phyloP scores from a whole-genome alignment of 1,140 invertebrate species.

The Streblospio benedicti region DNA sequence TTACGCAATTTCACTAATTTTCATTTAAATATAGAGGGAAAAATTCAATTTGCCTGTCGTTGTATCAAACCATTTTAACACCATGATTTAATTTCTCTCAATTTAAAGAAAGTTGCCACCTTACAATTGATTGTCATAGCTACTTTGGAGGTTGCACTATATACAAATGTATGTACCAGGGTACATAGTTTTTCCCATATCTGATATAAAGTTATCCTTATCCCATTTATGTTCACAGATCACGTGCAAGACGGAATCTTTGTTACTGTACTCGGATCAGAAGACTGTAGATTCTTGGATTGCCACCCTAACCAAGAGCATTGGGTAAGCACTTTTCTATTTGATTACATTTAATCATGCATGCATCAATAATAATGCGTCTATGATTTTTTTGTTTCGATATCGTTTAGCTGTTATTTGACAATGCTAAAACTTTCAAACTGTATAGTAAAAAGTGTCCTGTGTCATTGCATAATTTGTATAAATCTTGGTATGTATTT shows the following conservation, averaged over 20 bases:
- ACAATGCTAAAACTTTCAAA: not conserved
- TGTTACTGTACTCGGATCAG: conserved; percentile 38
- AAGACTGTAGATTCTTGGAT: conserved; percentile 34
- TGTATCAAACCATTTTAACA: too few relatives aligned
- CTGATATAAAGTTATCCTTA: not conserved
- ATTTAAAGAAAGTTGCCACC: too few relatives aligned
- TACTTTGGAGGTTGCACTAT: too few relatives aligned
- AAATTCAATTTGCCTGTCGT: too few relatives aligned
- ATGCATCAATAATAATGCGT: not conserved
- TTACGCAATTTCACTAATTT: too few relatives aligned
- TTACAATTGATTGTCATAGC: too few relatives aligned
- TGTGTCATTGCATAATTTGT: not conserved
- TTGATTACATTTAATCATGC: not conserved
- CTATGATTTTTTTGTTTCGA: not conserved
- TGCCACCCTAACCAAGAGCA: conserved; percentile 27
- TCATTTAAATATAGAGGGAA: too few relatives aligned
- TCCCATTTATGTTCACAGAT: conserved; percentile 27
- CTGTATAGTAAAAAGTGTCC: not conserved
- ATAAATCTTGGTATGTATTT: not conserved
- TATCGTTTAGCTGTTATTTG: not conserved
- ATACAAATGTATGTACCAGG: too few relatives aligned
- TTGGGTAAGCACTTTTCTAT: conserved; percentile 25
- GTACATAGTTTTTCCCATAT: not conserved
- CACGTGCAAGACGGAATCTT: conserved; percentile 41
- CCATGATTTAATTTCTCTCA: too few relatives aligned